Evolutionary conservation across 2,888 invertebrate species (phyloP).

Genomic region (Acleris holmiana): DNA sequence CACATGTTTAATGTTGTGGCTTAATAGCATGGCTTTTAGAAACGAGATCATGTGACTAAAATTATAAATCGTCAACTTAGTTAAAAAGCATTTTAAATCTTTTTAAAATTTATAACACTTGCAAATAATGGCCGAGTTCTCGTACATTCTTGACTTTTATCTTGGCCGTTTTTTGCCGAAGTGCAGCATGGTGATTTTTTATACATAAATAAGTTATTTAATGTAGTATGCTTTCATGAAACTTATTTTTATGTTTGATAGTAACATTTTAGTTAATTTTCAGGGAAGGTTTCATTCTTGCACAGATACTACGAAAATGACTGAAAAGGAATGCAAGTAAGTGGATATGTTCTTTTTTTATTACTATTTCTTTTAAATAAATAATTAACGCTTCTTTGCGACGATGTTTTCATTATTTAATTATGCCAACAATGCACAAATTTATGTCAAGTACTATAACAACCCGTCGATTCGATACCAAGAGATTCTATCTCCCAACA

Average conservation of each 20-base stretch:
- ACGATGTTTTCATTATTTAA: too few species aligned
- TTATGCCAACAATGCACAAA: too few species aligned
- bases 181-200: background rate
- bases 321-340: conserved; percentile 94
- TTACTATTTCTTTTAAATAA: too few species aligned
- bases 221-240: background rate
- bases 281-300: conserved; percentile 98
- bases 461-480: too few species aligned
- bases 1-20: conserved; percentile 1
- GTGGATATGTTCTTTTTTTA: conserved; percentile 58
- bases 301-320: conserved; percentile 96
- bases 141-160: too few species aligned
- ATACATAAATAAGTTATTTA: too few species aligned
- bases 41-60: conserved; percentile 61
- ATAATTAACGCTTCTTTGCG: too few species aligned
- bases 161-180: too few species aligned
- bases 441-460: too few species aligned
- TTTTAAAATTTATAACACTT: background rate
- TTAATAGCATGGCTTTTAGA: conserved; percentile 47
- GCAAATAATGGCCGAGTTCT: too few species aligned
- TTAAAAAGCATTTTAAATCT: background rate
- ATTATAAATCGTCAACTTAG: background rate
- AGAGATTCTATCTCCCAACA: too few species aligned
- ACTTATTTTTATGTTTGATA: background rate
- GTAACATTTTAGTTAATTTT: conserved; percentile 54